Percentiles rank a stretch among this genome's conserved stretches.
Evolutionary conservation across 2,113 vertebrate genomes (phyloP).

Genomic region (Amazona vittata): DNA sequence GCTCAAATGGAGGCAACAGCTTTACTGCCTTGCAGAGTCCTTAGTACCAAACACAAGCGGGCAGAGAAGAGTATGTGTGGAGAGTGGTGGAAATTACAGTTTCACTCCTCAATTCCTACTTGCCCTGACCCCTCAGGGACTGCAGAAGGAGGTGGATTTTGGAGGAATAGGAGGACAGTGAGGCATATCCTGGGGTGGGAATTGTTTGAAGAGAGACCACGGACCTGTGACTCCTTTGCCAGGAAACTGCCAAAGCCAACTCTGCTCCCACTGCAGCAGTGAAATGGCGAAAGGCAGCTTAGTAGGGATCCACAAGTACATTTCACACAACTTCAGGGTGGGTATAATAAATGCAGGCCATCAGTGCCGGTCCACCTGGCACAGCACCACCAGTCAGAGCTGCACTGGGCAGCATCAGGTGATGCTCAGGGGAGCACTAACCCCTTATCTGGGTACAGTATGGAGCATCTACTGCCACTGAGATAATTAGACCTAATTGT

Average conservation of each 20-base stretch:
- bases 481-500: neutral
- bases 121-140: neutral
- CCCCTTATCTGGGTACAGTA: neutral
- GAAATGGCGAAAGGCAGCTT: neutral
- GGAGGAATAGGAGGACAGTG: neutral
- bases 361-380: neutral
- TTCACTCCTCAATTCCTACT: neutral
- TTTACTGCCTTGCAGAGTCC: accelerated
- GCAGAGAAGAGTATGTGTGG: neutral
- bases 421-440: neutral
- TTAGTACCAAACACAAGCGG: neutral
- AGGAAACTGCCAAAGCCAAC: neutral
- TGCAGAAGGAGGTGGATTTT: neutral
- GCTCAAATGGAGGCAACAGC: neutral
- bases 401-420: neutral
- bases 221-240: accelerated
- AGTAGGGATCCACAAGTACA: neutral
- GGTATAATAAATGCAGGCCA: neutral
- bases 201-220: neutral
- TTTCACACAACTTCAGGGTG: neutral
- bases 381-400: neutral
- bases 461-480: neutral
- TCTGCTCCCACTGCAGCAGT: neutral
- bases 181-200: neutral
- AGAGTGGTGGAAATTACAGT: neutral